Conservation (phyloP, 2,888 invertebrate species). For the Geophilus truncorum region DNA sequence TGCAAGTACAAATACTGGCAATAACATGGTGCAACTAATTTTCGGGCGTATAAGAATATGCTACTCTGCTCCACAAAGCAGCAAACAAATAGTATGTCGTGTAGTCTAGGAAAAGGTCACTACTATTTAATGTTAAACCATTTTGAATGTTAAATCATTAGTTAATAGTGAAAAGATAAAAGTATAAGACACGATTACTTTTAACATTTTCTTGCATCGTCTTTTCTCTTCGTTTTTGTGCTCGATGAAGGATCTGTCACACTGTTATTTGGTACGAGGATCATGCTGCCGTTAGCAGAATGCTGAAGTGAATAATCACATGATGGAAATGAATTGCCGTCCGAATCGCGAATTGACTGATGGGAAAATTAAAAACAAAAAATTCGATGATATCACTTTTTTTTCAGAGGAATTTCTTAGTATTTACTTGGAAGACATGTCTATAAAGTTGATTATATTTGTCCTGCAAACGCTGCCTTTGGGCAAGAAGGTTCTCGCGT, state of each 20-base stretch:
- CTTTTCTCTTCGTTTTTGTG: background rate
- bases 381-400: background rate
- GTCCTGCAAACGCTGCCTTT: slow-evolving; percentile 76
- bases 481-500: slow-evolving; percentile 65
- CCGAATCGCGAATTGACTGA: background rate
- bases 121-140: too few species aligned
- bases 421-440: slow-evolving; percentile 80
- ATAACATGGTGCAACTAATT: background rate
- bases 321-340: background rate
- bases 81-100: too few species aligned
- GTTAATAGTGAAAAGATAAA: background rate
- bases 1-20: background rate
- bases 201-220: background rate
- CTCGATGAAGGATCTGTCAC: background rate
- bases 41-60: too few species aligned
- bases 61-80: too few species aligned
- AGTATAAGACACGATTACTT: background rate
- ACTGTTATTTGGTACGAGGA: background rate
- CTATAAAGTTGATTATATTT: slow-evolving; percentile 81
- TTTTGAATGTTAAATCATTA: too few species aligned
- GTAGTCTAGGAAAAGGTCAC: background rate
- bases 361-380: background rate
- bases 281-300: background rate
- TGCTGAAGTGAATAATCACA: background rate
- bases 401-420: background rate